These are phyloP conservation scores for Onychostruthus taczanowskii DNA, from an alignment of 2,113 vertebrate genomes.

Conservation along the genomic window DNA sequence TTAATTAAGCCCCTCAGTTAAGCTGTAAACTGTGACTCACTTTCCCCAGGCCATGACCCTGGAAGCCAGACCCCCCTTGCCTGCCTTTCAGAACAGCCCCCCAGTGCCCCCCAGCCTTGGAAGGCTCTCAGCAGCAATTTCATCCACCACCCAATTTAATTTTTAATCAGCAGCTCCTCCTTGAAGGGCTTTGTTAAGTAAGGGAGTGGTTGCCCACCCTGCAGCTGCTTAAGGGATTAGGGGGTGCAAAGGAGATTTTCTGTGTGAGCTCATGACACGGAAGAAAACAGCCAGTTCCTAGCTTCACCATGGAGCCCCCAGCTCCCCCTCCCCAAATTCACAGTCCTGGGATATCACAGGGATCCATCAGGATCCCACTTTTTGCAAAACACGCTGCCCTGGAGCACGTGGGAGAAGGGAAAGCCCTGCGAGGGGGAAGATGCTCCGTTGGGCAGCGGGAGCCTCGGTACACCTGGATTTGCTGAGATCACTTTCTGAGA, in stretches of 20 bases:
- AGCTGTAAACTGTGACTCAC: not conserved
- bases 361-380: not conserved
- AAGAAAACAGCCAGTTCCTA: not conserved
- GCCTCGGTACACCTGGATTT: not conserved
- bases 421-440: not conserved
- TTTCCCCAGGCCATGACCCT: conserved; percentile 12
- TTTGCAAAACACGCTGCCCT: fast-evolving
- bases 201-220: not conserved
- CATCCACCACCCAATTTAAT: not conserved
- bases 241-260: conserved; percentile 20
- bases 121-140: not conserved
- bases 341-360: not conserved
- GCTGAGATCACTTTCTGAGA: not conserved
- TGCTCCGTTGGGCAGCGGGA: fast-evolving
- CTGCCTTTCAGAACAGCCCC: not conserved
- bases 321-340: not conserved
- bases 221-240: conserved; percentile 17
- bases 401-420: fast-evolving
- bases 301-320: not conserved
- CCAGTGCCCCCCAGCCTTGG: fast-evolving
- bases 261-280: not conserved
- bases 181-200: not conserved
- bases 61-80: not conserved
- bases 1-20: conserved; percentile 29
- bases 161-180: not conserved